Percentiles rank a stretch among this genome's conserved stretches.
These are phyloP conservation scores for Malachius bipustulatus DNA, from an alignment of 2,888 invertebrate species.

Conservation along the genomic window DNA sequence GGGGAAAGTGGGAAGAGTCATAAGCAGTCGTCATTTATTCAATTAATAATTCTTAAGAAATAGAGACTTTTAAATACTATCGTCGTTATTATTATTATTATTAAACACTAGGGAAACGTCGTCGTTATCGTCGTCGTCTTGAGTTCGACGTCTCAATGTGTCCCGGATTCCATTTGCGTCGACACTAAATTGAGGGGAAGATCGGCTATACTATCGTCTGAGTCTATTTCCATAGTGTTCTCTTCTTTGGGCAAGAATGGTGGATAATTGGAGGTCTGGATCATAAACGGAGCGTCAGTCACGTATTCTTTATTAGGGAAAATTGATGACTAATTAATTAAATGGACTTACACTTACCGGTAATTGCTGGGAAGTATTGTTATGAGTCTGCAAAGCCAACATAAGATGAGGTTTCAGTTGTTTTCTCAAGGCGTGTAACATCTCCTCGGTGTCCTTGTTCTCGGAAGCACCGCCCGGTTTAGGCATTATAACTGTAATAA, in stretches of 20 bases:
- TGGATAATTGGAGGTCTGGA: slow-evolving; percentile 33
- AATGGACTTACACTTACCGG: no score
- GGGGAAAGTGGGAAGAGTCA: no score
- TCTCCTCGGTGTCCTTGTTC: slow-evolving; percentile 42
- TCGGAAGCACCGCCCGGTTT: slow-evolving; percentile 31
- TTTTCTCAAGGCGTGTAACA: slow-evolving; percentile 55
- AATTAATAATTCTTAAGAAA: no score
- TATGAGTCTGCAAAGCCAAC: slow-evolving; percentile 47
- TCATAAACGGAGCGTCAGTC: no score
- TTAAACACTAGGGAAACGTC: no score
- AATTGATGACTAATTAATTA: no score
- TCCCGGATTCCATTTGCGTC: slow-evolving; percentile 50
- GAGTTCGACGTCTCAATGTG: no score
- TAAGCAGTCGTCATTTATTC: no score
- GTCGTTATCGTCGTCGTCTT: no score
- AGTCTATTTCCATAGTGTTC: slow-evolving; percentile 32
- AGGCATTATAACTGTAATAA: slow-evolving; percentile 21
- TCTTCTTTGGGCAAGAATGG: slow-evolving; percentile 31
- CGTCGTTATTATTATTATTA: no score
- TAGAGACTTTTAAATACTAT: no score
- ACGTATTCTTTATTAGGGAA: slow-evolving; percentile 14
- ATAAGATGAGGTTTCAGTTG: slow-evolving; percentile 61
- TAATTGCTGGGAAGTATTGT: no score
- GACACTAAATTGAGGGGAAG: slow-evolving; percentile 60
- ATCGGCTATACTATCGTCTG: slow-evolving; percentile 44